phyloP scores from a whole-genome alignment of 2,888 invertebrate genomes.

The Lycia hirtaria region DNA sequence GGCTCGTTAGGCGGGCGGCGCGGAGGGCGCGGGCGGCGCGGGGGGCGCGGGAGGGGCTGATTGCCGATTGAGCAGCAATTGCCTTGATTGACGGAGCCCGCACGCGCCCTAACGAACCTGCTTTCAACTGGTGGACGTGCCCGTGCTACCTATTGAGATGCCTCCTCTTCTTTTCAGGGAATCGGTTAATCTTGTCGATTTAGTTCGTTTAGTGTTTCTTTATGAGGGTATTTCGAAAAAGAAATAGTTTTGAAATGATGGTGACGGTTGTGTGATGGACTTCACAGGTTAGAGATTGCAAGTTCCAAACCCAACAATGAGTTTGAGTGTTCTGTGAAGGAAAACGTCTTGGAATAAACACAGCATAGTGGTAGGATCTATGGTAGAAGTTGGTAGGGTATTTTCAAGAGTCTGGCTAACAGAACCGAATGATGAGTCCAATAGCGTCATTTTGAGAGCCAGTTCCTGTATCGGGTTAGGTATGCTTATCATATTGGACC shows the following conservation, averaged over 20 bases:
- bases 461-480: no score
- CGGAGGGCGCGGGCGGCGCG: constrained; percentile 63
- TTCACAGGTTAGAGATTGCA: no score
- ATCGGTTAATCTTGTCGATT: constrained; percentile 27
- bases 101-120: constrained; percentile 80
- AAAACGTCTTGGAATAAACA: no score
- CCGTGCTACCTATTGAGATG: constrained; percentile 31
- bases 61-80: constrained; percentile 86
- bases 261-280: no score
- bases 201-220: constrained; percentile 33
- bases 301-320: no score
- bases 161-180: constrained; percentile 24
- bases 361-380: no score
- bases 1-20: constrained; percentile 70
- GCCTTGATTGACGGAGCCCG: constrained; percentile 83
- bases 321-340: no score
- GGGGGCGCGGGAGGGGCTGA: constrained; percentile 70
- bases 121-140: constrained; percentile 78
- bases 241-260: not conserved
- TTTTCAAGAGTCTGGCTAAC: no score
- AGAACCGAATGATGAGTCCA: no score
- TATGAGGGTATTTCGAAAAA: not conserved
- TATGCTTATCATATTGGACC: no score
- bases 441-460: no score
- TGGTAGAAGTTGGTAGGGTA: no score